Evolutionary conservation across 2,888 invertebrate genomes (phyloP), one percentile per base, ranked within the genome.

Genomic region (Acleris sparsana): DNA sequence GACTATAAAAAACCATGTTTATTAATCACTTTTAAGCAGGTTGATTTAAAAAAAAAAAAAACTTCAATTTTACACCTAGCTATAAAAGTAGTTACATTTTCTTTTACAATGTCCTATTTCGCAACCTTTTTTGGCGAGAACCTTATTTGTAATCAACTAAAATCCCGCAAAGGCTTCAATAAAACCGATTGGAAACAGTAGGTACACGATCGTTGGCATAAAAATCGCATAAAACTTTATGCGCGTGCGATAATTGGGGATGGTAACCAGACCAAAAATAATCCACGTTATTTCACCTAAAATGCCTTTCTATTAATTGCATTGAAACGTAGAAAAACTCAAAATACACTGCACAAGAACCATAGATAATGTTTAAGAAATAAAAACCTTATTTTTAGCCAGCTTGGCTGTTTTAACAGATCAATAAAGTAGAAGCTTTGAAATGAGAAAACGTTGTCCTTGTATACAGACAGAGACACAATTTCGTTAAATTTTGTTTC

Each of bases 71-170:
- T 39, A 39, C 11, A 13, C 13, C 13, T 13, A 39, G 39, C 9
- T 39, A 39, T 39, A 39, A 39, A 39, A 11, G 3, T 39, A 33
- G 39, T 9, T 25, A 43, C 43, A 44, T 43, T 43, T 43, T 16
- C 13, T 7, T 39, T 5, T 46, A 46, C 46, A 7, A 7, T 46
- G 5, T 2, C 7, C 9, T 43, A 20, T 17, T 9, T 17, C n/a
- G 7, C 17, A 20, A 46, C 57, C 57, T 48, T 29, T 29, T 57
- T 56, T 18, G 33, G 51, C 22, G 33, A 49, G 18, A 20, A 68
- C 46, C 67, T 64, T 67, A 71, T 75, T 76, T 51, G 60, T 75
- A 75, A 77, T 77, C 72, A 72, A 74, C 73, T 74, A 63, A 71
- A 74, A 75, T 70, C 69, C 59, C 18, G 55, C 29, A 55, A 60